A percentile compares a stretch with the other conserved stretches of the same genome.
These are phyloP conservation scores for Mactra quadrangularis DNA, from an alignment of 1,140 invertebrate genomes.

Conservation along the genomic window DNA sequence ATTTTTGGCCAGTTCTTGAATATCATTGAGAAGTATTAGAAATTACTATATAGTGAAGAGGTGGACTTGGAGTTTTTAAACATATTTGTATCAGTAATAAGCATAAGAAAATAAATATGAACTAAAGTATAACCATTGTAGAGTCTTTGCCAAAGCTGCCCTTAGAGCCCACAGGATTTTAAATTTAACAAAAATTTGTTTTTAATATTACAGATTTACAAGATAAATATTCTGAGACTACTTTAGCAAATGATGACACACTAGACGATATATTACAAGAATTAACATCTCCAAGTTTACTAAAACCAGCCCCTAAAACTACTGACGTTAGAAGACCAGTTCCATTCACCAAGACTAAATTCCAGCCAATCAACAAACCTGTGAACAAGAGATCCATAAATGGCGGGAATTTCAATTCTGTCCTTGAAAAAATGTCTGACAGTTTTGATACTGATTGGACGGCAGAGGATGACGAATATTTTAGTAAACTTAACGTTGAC, in stretches of 20 bases:
- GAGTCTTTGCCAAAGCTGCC: no score
- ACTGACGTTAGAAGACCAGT: neutral
- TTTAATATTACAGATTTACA: neutral
- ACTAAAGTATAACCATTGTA: no score
- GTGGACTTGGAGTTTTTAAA: no score
- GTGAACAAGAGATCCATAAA: neutral
- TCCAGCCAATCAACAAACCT: neutral
- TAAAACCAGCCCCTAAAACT: constrained; percentile 6
- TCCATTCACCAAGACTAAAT: constrained; percentile 23
- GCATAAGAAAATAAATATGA: no score
- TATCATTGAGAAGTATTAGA: no score
- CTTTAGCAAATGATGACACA: constrained; percentile 9
- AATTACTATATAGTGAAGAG: no score
- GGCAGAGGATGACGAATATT: constrained; percentile 25
- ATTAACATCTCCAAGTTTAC: constrained; percentile 9
- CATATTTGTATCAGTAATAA: no score
- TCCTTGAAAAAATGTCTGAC: neutral
- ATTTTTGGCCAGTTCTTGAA: no score
- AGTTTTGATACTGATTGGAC: neutral
- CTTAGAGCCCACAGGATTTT: no score
- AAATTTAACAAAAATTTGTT: no score
- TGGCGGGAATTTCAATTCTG: neutral
- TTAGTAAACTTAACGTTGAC: constrained; percentile 11
- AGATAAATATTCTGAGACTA: constrained; percentile 8
- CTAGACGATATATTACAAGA: constrained; percentile 34